Base-by-base conservation (phyloP, 2,113 vertebrate genomes). In the Triplophysa rosa region DNA sequence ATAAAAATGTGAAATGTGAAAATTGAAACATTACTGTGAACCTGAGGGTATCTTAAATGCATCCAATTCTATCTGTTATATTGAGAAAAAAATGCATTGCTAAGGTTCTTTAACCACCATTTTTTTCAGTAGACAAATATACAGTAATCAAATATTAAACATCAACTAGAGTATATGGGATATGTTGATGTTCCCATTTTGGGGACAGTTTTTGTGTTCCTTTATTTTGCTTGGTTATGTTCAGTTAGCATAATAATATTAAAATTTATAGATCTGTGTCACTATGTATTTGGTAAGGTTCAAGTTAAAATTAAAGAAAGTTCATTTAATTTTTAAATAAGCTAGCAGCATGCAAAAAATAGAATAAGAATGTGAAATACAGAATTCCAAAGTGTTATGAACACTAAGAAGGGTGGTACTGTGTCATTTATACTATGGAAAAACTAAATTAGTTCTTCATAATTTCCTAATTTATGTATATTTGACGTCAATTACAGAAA, bases 71-170 rank as follows among this genome's bases (percentile, higher is more conserved):
- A n/a, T 69, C 29, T 11, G 33, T 11, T 64, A 1, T 74, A n/a
- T 67, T 16, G 12, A 80, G 54, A 71, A 6, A 49, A 67, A 33
- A 63, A 9, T 61, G 37, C 21, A 59, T 77, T 76, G 80, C 58
- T 77, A 72, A 86, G 19, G 56, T 67, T 76, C 19, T 66, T 59
- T 45, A 66, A 73, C 62, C 37, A n/a, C 45, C 33, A 33, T 33
- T 33, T 33, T 33, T 33, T 33, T 33, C 33, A 33, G 33, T 37
- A 37, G 33, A 37, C 33, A 37, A 7, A 37, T 37, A 37, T 37
- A 37, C 33, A 37, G 33, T 37, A 8, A 37, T 37, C 33, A 8
- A 37, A 37, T 37, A 33, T 33, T 33, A 33, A 33, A 33, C 29
- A 33, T 29, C 26, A 29, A 29, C 26, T 29, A 29, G 26, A 29